phyloP scores from a whole-genome alignment of 2,113 vertebrate genomes.

The Austrofundulus limnaeus region DNA sequence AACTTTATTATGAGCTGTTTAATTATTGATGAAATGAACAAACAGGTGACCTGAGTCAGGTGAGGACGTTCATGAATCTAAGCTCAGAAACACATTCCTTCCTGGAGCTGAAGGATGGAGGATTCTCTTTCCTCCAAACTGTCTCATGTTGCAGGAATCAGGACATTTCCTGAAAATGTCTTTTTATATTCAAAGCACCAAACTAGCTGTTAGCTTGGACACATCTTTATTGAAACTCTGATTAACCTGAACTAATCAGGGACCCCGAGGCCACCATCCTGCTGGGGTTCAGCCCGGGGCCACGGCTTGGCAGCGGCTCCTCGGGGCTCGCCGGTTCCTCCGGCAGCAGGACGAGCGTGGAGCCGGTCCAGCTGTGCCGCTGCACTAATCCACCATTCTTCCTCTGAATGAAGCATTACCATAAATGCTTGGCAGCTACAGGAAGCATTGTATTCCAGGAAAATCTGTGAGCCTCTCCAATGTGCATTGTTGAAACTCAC shows the following conservation, averaged over 20 bases:
- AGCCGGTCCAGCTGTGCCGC: constrained; percentile 62
- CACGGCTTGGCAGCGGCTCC: constrained; percentile 3
- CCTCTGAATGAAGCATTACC: constrained; percentile 69
- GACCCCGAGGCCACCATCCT: background rate
- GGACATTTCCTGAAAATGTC: too few species aligned
- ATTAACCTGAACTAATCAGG: background rate
- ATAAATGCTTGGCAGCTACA: constrained; percentile 70
- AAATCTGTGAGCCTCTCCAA: constrained; percentile 59
- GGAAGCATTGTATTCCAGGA: constrained; percentile 61
- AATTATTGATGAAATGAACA: too few species aligned
- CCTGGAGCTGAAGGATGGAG: too few species aligned
- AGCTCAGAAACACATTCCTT: too few species aligned
- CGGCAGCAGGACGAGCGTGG: constrained; percentile 46
- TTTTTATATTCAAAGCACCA: too few species aligned
- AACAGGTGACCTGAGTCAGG: too few species aligned
- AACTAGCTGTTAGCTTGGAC: background rate
- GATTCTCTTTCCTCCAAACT: too few species aligned
- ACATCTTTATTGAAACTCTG: constrained; percentile 7
- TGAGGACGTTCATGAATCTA: too few species aligned
- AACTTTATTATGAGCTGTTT: too few species aligned
- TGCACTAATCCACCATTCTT: constrained; percentile 72
- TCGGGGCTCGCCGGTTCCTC: constrained; percentile 17
- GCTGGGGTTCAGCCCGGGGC: background rate
- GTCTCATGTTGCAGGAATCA: too few species aligned
- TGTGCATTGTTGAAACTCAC: constrained; percentile 64